phyloP scores from a whole-genome alignment of 2,797 vertebrate genomes.

The Cyprinella venusta region DNA sequence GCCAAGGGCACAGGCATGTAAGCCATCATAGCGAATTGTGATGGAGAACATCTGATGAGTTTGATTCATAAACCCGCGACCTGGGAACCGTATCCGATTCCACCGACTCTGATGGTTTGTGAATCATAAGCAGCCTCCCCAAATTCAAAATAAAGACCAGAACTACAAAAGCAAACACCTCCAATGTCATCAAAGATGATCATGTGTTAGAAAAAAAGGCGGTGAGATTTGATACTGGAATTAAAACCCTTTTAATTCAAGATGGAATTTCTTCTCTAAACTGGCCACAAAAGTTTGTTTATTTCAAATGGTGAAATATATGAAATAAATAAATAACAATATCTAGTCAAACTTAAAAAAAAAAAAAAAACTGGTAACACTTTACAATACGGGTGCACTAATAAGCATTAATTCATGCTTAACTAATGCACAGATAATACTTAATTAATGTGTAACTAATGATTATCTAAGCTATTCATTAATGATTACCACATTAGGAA shows the following conservation, averaged over 20 bases:
- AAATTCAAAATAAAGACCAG: background rate
- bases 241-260: background rate
- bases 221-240: background rate
- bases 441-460: no score
- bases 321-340: background rate
- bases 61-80: slow-evolving; percentile 45
- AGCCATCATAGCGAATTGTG: slow-evolving; percentile 42
- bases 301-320: background rate
- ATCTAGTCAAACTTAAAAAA: background rate
- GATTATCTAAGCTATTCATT: no score
- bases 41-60: slow-evolving; percentile 44
- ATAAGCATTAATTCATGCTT: no score
- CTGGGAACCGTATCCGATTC: slow-evolving; percentile 23
- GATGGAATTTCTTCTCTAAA: background rate
- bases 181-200: background rate
- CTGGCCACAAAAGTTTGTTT: background rate
- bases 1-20: slow-evolving; percentile 38
- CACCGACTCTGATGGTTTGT: slow-evolving; percentile 24
- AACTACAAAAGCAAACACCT: background rate
- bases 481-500: no score
- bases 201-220: background rate
- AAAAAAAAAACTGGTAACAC: background rate
- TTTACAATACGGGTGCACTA: no score
- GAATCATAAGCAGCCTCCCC: slow-evolving; percentile 15
- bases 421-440: no score